Evolutionary conservation across 2,888 invertebrate species (phyloP).

Genomic region (Chesias legatella): DNA sequence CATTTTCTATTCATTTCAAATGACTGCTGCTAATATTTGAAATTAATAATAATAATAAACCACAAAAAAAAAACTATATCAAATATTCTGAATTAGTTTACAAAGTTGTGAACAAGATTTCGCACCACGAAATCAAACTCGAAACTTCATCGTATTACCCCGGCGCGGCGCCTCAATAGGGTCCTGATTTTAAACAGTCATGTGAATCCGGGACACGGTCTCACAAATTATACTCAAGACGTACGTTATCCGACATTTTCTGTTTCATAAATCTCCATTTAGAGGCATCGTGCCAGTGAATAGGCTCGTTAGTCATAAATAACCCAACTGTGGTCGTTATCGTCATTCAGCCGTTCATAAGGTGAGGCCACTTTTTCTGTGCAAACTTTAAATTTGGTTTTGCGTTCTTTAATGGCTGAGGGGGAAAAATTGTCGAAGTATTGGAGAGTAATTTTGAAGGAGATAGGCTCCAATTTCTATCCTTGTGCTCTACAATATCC

Average conservation of each 20-base stretch:
- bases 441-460: too few relatives aligned
- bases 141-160: conserved; percentile 4
- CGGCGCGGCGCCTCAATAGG: conserved; percentile 13
- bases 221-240: conserved; percentile 63
- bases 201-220: conserved; percentile 30
- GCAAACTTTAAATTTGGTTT: conserved; percentile 45
- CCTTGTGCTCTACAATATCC: too few relatives aligned
- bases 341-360: conserved; percentile 62
- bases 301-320: conserved; percentile 79
- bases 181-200: conserved; percentile 23
- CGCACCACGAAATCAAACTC: background rate
- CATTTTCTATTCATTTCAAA: too few relatives aligned
- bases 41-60: too few relatives aligned
- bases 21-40: too few relatives aligned
- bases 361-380: conserved; percentile 36
- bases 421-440: too few relatives aligned
- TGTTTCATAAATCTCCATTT: conserved; percentile 77
- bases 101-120: too few relatives aligned
- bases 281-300: conserved; percentile 62
- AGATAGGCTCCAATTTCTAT: too few relatives aligned
- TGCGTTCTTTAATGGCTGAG: conserved; percentile 25
- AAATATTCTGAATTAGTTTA: too few relatives aligned
- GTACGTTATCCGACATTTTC: conserved; percentile 68
- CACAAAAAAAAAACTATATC: too few relatives aligned
- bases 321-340: conserved; percentile 75